phyloP scores from a whole-genome alignment of 2,888 invertebrate genomes.

The Lottia gigantea region DNA sequence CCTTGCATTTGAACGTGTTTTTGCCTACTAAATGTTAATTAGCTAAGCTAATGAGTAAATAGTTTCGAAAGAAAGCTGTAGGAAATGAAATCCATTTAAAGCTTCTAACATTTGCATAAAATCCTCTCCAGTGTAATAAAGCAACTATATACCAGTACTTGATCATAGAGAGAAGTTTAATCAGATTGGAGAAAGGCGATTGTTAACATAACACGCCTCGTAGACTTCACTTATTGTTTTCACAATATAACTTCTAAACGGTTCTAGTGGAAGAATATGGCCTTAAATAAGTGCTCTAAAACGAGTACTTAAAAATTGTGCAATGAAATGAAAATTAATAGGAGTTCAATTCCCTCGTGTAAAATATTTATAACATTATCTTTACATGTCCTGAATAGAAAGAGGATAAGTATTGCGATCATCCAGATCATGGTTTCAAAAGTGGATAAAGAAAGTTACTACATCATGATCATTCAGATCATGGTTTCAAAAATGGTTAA shows the following conservation, averaged over 20 bases:
- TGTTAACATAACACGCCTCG: slow-evolving; percentile 2
- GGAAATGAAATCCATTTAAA: slow-evolving; percentile 31
- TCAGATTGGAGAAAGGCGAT: neutral
- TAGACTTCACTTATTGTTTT: neutral
- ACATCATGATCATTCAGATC: too few species aligned
- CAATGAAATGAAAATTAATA: neutral
- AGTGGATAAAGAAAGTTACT: too few species aligned
- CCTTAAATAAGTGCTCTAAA: slow-evolving; percentile 5
- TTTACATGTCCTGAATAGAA: too few species aligned
- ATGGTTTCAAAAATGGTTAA: too few species aligned
- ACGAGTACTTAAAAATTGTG: slow-evolving; percentile 3
- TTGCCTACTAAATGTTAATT: slow-evolving; percentile 13
- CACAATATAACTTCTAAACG: slow-evolving; percentile 2
- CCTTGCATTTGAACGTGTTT: slow-evolving; percentile 11
- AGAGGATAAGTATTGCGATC: too few species aligned
- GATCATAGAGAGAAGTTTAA: slow-evolving; percentile 16
- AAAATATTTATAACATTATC: too few species aligned
- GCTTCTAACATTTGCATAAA: slow-evolving; percentile 28
- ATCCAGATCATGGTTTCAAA: too few species aligned
- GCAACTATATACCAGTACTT: slow-evolving; percentile 28
- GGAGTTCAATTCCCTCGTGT: too few species aligned
- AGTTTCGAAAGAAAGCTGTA: slow-evolving; percentile 25
- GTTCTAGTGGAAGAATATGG: slow-evolving; percentile 4
- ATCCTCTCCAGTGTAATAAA: slow-evolving; percentile 30
- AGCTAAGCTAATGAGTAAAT: slow-evolving; percentile 28